Evolutionary conservation across 2,113 vertebrate species (phyloP).

Genomic region (Shinisaurus crocodilurus): DNA sequence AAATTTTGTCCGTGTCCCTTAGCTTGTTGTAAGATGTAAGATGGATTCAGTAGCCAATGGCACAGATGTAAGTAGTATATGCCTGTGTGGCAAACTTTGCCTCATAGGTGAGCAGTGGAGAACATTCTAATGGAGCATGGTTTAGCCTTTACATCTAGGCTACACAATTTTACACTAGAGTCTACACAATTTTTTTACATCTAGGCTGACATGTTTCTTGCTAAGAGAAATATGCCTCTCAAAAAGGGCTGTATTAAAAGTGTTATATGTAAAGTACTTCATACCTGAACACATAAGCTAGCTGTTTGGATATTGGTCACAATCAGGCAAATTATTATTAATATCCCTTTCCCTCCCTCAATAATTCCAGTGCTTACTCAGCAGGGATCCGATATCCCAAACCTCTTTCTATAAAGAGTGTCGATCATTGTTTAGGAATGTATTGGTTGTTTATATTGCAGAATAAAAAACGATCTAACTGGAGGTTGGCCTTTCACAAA

Average conservation of each 20-base stretch:
- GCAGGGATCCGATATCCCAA: background rate
- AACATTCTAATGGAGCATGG: background rate
- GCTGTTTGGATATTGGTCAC: background rate
- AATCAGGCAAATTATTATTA: background rate
- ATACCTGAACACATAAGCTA: background rate
- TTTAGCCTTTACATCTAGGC: background rate
- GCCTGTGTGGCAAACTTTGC: background rate
- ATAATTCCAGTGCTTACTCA: background rate
- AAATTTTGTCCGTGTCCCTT: background rate
- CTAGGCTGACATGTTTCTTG: background rate
- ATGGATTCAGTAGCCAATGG: conserved; percentile 58
- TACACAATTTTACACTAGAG: no score
- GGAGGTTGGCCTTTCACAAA: no score
- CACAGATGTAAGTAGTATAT: conserved; percentile 10
- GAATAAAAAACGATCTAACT: no score
- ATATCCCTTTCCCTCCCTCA: background rate
- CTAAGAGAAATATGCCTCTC: background rate
- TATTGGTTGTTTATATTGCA: no score
- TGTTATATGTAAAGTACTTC: background rate
- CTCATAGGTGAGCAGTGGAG: background rate
- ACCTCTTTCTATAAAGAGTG: background rate
- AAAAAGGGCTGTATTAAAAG: background rate
- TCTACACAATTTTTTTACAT: no score
- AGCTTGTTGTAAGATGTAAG: background rate
- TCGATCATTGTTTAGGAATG: background rate